Conservation (phyloP, 1,140 invertebrate genomes). For the Megalonaias nervosa region DNA sequence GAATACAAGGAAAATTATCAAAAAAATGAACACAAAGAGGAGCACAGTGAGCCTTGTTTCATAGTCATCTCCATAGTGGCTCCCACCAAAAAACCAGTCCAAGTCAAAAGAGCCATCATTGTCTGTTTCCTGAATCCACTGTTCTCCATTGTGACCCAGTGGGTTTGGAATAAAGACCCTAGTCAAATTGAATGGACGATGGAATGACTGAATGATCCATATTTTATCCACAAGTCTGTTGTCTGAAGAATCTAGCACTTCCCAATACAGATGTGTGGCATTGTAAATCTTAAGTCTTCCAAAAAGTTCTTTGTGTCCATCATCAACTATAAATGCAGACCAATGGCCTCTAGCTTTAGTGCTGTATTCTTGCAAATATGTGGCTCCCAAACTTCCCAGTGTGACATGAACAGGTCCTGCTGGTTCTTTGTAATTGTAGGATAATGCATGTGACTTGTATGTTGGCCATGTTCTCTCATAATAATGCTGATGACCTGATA, state of each 20-base stretch:
- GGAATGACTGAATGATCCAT: constrained; percentile 51
- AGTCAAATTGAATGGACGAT: constrained; percentile 50
- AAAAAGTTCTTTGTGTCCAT: constrained; percentile 74
- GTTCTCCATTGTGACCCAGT: constrained; percentile 38
- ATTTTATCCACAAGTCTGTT: constrained; percentile 57
- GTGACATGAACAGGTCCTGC: constrained; percentile 58
- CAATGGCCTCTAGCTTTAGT: constrained; percentile 41
- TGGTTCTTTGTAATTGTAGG: constrained; percentile 55
- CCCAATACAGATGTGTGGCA: constrained; percentile 88
- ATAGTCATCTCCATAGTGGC: constrained; percentile 49
- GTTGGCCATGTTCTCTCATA: constrained; percentile 96
- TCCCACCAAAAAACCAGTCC: constrained; percentile 36
- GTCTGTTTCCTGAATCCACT: constrained; percentile 30
- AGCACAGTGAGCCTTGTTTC: constrained; percentile 46
- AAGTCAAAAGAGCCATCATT: constrained; percentile 19
- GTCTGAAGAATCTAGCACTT: constrained; percentile 83
- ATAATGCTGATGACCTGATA: constrained; percentile 98
- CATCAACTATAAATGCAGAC: constrained; percentile 50
- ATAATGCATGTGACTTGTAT: constrained; percentile 83
- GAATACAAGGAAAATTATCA: constrained; percentile 36
- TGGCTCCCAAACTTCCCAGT: constrained; percentile 55
- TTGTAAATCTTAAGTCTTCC: constrained; percentile 87
- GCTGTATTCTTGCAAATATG: constrained; percentile 66
- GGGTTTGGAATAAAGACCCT: constrained; percentile 42
- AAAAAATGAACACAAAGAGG: constrained; percentile 43